phyloP scores from a whole-genome alignment of 1,140 invertebrate genomes.

The Semibalanus balanoides region DNA sequence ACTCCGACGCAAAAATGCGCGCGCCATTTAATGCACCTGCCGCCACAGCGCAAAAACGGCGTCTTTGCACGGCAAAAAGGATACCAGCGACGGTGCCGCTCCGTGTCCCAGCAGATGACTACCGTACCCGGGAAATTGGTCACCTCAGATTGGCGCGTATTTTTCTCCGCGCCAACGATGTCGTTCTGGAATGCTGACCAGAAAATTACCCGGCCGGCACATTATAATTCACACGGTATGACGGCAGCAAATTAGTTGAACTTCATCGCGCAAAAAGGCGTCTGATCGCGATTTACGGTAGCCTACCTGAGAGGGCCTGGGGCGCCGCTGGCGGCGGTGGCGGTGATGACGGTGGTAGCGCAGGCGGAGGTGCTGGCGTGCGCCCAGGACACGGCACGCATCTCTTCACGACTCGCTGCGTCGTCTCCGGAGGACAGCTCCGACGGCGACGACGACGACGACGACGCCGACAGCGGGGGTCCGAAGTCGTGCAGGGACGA shows the following conservation, averaged over 20 bases:
- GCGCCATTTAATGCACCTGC: neutral
- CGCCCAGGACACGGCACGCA: neutral
- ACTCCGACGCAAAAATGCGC: neutral
- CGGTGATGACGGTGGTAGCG: too few species aligned
- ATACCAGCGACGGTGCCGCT: neutral
- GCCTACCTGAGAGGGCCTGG: too few species aligned
- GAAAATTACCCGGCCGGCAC: neutral
- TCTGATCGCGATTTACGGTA: too few species aligned
- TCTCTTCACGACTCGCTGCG: neutral
- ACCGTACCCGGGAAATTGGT: neutral
- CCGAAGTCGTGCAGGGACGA: neutral
- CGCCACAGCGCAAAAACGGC: neutral
- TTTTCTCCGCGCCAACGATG: neutral
- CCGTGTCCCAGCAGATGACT: neutral
- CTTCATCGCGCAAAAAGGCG: neutral
- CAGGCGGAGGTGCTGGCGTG: too few species aligned
- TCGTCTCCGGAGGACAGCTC: neutral
- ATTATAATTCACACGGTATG: neutral
- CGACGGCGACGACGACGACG: neutral
- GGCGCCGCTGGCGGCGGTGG: too few species aligned
- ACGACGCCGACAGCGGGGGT: neutral
- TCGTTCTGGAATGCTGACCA: neutral
- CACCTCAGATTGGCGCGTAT: neutral
- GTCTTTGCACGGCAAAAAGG: neutral
- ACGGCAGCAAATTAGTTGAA: neutral